Percentiles rank a stretch among this genome's conserved stretches.
phyloP scores from a whole-genome alignment of 2,797 vertebrate species.

The Scolopax bukidnonensis region DNA sequence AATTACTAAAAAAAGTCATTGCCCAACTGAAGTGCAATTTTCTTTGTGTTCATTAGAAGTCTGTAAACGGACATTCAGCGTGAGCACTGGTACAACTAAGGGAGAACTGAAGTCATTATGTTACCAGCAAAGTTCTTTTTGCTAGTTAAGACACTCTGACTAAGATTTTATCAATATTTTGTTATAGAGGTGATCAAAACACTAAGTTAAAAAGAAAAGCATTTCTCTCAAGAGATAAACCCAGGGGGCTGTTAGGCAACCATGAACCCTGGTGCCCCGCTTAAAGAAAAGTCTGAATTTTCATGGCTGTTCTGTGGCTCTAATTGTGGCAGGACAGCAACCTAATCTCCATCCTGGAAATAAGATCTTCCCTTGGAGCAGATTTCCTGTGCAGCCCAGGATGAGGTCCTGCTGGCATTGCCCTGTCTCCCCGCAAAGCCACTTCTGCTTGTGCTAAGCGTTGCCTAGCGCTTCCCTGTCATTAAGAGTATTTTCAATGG shows the following conservation, averaged over 20 bases:
- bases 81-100: neutral
- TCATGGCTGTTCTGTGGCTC: neutral
- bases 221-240: neutral
- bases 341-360: neutral
- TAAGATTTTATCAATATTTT: neutral
- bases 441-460: neutral
- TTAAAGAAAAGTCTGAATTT: neutral
- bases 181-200: neutral
- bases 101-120: neutral
- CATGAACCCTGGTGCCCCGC: neutral
- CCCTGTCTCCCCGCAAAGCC: neutral
- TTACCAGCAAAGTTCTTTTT: neutral
- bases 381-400: neutral
- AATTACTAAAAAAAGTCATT: neutral
- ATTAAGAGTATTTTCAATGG: neutral
- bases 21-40: neutral
- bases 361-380: neutral
- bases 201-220: fast-evolving
- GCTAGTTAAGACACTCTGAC: neutral
- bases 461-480: neutral
- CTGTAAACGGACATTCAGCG: fast-evolving
- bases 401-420: neutral
- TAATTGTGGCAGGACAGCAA: neutral
- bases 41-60: neutral
- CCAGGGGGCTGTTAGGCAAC: neutral